Evolutionary conservation across 2,888 invertebrate species (phyloP).

Genomic region (Nebria salina): DNA sequence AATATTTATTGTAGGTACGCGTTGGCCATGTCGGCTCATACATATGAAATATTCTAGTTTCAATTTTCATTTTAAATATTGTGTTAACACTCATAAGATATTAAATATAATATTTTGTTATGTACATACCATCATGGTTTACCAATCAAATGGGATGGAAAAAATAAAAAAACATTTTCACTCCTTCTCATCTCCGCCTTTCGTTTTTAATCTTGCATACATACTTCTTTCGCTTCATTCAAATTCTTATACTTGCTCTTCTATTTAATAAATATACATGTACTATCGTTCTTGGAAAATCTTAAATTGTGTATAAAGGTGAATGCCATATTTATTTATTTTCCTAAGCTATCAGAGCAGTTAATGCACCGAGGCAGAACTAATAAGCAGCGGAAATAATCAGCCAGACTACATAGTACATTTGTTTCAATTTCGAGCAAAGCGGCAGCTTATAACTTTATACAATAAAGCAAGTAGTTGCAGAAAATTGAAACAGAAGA

Average conservation of each 20-base stretch:
- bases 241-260: too few relatives aligned
- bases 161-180: too few relatives aligned
- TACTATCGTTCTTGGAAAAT: background rate
- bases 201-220: too few relatives aligned
- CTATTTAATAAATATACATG: background rate
- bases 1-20: conserved; percentile 15
- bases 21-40: background rate
- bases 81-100: too few relatives aligned
- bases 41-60: conserved; percentile 5
- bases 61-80: background rate
- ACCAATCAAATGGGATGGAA: too few relatives aligned
- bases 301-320: background rate
- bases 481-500: background rate
- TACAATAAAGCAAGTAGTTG: background rate
- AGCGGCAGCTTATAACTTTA: background rate
- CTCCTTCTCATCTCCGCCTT: too few relatives aligned
- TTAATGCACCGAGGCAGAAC: background rate
- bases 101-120: too few relatives aligned
- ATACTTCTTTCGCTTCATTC: too few relatives aligned
- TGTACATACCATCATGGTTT: too few relatives aligned
- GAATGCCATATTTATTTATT: too few relatives aligned
- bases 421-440: background rate
- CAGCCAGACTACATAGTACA: background rate
- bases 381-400: background rate
- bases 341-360: background rate